phyloP scores from a whole-genome alignment of 53 echinoderm and acorn worm species.

The Antedon mediterranea region DNA sequence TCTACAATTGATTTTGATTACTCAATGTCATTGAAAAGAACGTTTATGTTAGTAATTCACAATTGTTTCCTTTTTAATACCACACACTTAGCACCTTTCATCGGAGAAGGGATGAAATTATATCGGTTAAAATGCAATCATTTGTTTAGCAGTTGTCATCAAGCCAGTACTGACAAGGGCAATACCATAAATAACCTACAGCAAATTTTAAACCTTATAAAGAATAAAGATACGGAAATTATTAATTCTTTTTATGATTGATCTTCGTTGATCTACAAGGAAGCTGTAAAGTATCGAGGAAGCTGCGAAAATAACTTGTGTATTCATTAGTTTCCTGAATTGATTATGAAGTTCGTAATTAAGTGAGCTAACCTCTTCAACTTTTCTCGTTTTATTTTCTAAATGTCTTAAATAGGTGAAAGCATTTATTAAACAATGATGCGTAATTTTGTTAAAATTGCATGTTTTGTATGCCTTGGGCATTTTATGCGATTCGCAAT shows the following conservation, averaged over 20 bases:
- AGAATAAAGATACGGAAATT: not conserved
- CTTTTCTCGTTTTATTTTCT: not conserved
- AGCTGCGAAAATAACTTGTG: not conserved
- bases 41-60: not conserved
- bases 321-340: not conserved
- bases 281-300: not conserved
- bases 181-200: not conserved
- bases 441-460: not conserved
- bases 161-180: not conserved
- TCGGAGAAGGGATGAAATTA: not conserved
- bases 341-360: not conserved
- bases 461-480: not conserved
- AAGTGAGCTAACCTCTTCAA: not conserved
- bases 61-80: not conserved
- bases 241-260: not conserved
- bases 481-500: not conserved
- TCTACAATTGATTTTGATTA: not conserved
- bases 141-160: not conserved
- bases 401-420: slow-evolving; percentile 1
- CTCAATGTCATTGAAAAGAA: not conserved
- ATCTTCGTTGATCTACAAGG: not conserved
- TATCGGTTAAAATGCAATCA: not conserved
- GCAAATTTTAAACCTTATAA: not conserved
- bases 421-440: not conserved
- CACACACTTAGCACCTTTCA: not conserved